Base-by-base conservation (phyloP, 2,113 vertebrate genomes). In the Chloropsis cyanopogon region DNA sequence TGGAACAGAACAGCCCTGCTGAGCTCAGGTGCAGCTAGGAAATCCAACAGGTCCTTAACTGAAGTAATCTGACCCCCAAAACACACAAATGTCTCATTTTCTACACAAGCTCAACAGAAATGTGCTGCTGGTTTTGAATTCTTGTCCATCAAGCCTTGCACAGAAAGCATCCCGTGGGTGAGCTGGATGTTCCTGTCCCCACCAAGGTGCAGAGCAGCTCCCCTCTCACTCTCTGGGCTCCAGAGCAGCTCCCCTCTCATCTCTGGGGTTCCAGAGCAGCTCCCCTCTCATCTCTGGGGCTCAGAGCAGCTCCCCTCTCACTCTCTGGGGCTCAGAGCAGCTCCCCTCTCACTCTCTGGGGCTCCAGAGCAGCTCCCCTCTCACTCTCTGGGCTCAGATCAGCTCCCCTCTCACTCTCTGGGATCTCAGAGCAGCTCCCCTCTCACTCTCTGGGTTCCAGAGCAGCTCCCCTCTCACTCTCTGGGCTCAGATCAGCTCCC, bases 61-160 rank as follows among this genome's bases (percentile, higher is more conserved):
- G 17, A 82, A 84, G 39, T 29, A 41, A 49, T 41, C 14, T 47
- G 2, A 64, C 28, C 57, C 81, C 13, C 26, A 90, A 95, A 88
- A n/a, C 56, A 61, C 29, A 28, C 53, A 54, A 37, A 70, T 6
- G 2, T 7, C 18, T 63, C 29, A 10, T 73, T 71, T 77, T 12
- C 73, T 41, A 70, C 2, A 31, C 52, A 82, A 84, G 86, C 56
- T 89, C 84, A 42, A 49, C 29, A 52, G 52, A 14, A 71, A 29
- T 0, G 7, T 0, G 8, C n/a, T 29, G 15, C 11, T 1, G 17
- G 3, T 28, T 28, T 5, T 39, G 13, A 28, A 28, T 20, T 93
- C 37, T 39, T 4, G 2, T 3, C 14, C 57, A 52, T 24, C 3
- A 13, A 69, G 37, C 73, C 56, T 23, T 10, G 33, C 0, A 42